phyloP scores from a whole-genome alignment of 2,797 vertebrate genomes.

The Poeciliopsis paucimaculata region DNA sequence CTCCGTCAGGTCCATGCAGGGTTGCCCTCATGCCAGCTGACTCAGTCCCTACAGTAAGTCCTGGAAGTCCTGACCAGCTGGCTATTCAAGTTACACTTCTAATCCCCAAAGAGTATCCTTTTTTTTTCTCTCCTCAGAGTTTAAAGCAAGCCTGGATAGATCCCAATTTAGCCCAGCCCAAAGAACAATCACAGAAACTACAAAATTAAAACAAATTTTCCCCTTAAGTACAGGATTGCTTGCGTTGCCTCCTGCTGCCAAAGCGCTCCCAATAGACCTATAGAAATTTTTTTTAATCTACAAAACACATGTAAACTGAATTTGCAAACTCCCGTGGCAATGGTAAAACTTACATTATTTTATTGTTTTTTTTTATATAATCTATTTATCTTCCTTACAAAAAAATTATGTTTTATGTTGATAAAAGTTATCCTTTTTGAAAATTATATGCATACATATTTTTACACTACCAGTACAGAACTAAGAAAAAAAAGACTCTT shows the following conservation, averaged over 20 bases:
- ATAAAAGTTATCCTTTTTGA: neutral
- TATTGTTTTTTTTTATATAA: neutral
- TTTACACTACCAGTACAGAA: neutral
- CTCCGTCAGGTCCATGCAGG: neutral
- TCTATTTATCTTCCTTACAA: neutral
- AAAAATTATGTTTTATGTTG: neutral
- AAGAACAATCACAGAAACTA: neutral
- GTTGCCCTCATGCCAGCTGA: neutral
- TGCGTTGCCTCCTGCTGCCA: neutral
- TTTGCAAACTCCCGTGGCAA: neutral
- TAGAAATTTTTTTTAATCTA: neutral
- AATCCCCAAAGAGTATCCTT: neutral
- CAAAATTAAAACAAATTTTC: neutral
- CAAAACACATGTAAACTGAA: neutral
- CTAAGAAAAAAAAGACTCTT: too few species aligned
- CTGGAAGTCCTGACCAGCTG: neutral
- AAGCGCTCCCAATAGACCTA: neutral
- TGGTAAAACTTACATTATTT: too few species aligned
- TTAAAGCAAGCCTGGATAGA: neutral
- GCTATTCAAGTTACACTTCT: neutral
- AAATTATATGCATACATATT: neutral
- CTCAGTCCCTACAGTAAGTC: conserved; percentile 1
- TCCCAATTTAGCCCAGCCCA: neutral
- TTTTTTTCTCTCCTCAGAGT: neutral
- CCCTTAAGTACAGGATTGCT: too few species aligned